Conservation (phyloP, 2,888 invertebrate genomes). For the Elysia crispata region DNA sequence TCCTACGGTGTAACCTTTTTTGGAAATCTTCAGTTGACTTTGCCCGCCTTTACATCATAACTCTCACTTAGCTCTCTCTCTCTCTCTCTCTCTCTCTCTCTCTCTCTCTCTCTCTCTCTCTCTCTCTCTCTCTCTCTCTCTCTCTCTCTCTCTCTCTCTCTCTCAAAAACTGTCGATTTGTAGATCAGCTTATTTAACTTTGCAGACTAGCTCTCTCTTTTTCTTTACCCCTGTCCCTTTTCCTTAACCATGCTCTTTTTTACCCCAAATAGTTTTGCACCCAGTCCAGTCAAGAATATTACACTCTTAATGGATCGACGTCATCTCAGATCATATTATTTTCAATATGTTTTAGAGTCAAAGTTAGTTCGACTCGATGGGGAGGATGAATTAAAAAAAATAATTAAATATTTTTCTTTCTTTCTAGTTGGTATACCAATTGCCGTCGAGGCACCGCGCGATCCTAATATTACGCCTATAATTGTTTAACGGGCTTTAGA, state of each 20-base stretch:
- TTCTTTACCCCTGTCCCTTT: background rate
- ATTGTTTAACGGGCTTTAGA: too few species aligned
- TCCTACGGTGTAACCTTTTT: too few species aligned
- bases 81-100: conserved; percentile 34
- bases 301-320: background rate
- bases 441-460: too few species aligned
- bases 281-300: too few species aligned
- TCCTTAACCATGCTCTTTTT: background rate
- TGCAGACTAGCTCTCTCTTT: background rate
- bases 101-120: conserved; percentile 31
- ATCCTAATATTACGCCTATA: too few species aligned
- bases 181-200: background rate
- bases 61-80: conserved; percentile 5
- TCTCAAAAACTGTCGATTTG: background rate
- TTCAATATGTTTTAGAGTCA: too few species aligned
- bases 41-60: background rate
- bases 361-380: too few species aligned
- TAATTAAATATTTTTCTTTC: too few species aligned
- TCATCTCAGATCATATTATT: too few species aligned
- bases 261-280: background rate
- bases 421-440: too few species aligned
- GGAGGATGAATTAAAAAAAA: too few species aligned
- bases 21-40: conserved; percentile 11
- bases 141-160: conserved; percentile 9
- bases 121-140: conserved; percentile 20